Conservation (phyloP, 2,113 vertebrate genomes). For the Alouatta palliata region DNA sequence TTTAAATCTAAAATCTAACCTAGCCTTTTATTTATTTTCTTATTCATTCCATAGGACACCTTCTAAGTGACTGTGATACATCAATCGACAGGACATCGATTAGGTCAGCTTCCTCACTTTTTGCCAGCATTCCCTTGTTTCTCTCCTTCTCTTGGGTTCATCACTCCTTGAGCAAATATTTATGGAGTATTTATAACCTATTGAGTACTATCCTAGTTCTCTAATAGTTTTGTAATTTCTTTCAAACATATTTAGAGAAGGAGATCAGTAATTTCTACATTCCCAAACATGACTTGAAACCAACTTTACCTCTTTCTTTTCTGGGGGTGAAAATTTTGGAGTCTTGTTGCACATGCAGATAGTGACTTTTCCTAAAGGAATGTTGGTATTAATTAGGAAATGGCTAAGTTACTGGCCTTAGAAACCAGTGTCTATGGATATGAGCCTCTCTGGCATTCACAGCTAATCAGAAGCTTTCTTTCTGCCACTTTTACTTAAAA, state of each 20-base stretch:
- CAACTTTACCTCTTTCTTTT: neutral
- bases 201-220: neutral
- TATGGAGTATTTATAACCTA: neutral
- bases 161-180: neutral
- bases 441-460: neutral
- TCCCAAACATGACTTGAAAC: neutral
- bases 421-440: neutral
- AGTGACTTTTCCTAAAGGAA: neutral
- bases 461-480: neutral
- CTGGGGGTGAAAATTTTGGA: neutral
- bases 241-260: neutral
- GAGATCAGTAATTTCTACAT: neutral
- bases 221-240: neutral
- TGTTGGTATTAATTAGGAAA: neutral
- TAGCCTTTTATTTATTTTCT: neutral
- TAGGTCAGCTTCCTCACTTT: neutral
- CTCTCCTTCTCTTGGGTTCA: neutral
- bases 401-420: neutral
- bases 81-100: neutral
- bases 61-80: neutral
- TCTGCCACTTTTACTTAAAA: neutral
- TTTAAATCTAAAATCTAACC: neutral
- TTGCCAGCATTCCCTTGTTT: neutral
- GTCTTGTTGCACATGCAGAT: neutral
- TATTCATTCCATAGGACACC: neutral